Base-by-base conservation (phyloP, 2,113 vertebrate species). In the Ptilorrhoa leucosticta region DNA sequence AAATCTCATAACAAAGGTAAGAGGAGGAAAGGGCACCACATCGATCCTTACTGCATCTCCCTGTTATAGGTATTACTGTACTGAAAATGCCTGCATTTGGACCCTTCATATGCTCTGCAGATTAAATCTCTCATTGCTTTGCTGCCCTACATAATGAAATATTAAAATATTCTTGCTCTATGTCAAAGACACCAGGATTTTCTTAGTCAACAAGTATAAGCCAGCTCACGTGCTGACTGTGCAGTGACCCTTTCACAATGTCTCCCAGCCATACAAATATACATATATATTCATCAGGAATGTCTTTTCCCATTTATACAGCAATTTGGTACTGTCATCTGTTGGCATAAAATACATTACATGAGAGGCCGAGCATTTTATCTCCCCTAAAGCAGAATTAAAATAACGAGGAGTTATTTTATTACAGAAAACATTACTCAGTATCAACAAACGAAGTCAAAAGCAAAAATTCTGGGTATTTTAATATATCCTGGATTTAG, bases 191-290 rank as follows among this genome's bases (percentile, higher is more conserved):
- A 79, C 45, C 35, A 66, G 73, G 71, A 88, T 89, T 94, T 94
- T 94, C 61, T 80, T 87, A 82, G 61, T 92, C 77, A 93, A 92
- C 73, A 91, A 85, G 71, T 13, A 83, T 58, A 96, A 95, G 82
- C 60, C 82, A 94, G 71, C 71, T 95, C 83, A 86, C 13, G 2
- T 60, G 80, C 47, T 89, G 89, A 72, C 83, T 94, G 70, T 89
- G 87, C 91, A 88, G 70, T 83, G 81, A 96, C 71, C 89, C 75
- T 50, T 90, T 28, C 83, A 47, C 86, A 95, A 97, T 20, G 42
- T 69, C 83, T 93, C 78, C 69, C 68, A 88, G 94, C 31, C 87
- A 88, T 13, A 71, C 30, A 89, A 56, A 88, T 28, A 75, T 15
- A 72, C 48, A 78, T 33, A 90, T 63, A 37, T 77, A 86, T 87